phyloP scores from a whole-genome alignment of 92 coral and sea anemone species.

The Actinernus sp. region DNA sequence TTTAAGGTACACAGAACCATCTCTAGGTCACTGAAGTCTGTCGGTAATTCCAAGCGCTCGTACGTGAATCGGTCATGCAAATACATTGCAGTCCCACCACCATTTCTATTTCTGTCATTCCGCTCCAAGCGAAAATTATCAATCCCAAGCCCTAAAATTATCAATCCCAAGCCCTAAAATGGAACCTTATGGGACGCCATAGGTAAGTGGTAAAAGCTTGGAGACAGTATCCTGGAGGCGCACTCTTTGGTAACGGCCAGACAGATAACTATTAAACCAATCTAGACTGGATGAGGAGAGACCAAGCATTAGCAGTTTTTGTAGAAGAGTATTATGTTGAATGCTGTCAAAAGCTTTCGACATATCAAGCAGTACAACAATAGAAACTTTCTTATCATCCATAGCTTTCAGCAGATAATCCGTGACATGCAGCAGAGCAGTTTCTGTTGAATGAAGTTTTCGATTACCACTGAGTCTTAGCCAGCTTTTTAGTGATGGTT shows the following conservation, averaged over 20 bases:
- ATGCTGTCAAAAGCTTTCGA: constrained; percentile 65
- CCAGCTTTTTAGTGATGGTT: constrained; percentile 4
- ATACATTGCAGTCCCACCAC: no score
- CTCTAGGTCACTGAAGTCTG: no score
- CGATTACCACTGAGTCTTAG: constrained; percentile 52
- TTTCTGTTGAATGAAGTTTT: constrained; percentile 41
- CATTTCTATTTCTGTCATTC: no score
- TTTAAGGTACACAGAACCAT: no score
- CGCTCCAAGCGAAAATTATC: no score
- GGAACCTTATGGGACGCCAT: constrained; percentile 63
- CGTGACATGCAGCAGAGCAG: constrained; percentile 44
- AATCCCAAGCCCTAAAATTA: no score
- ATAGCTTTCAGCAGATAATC: constrained; percentile 56
- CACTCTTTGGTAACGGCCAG: constrained; percentile 31
- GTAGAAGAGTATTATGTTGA: constrained; percentile 22
- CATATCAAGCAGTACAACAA: constrained; percentile 44
- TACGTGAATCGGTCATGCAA: no score
- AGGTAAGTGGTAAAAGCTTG: constrained; percentile 32
- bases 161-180: no score
- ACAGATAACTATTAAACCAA: constrained; percentile 42
- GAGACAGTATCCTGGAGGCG: constrained; percentile 37
- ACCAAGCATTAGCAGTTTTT: constrained; percentile 25
- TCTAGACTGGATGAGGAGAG: constrained; percentile 15
- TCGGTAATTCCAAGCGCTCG: no score
- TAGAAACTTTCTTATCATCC: constrained; percentile 33